These are phyloP conservation scores for Apis dorsata DNA, from an alignment of 1,140 invertebrate species.

Conservation along the genomic window DNA sequence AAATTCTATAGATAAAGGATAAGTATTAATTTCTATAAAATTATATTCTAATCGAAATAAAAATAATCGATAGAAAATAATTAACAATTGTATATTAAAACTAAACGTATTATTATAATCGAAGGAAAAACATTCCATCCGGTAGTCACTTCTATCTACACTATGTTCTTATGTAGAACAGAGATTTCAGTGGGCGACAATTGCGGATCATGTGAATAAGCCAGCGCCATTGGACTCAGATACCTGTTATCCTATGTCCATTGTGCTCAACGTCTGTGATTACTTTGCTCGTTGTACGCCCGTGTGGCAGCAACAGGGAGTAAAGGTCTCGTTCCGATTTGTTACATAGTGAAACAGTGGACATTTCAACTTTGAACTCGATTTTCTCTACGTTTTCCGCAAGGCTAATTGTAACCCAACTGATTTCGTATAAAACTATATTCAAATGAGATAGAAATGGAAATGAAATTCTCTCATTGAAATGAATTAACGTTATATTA, in stretches of 20 bases:
- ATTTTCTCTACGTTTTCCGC: not conserved
- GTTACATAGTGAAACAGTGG: not conserved
- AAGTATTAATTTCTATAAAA: too few relatives aligned
- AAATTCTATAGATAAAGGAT: too few relatives aligned
- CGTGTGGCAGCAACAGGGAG: not conserved
- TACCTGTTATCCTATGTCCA: constrained; percentile 45
- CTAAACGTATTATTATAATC: not conserved
- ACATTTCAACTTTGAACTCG: not conserved
- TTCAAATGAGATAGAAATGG: too few relatives aligned
- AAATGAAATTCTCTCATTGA: not conserved
- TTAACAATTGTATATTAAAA: not conserved
- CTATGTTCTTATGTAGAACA: constrained; percentile 40
- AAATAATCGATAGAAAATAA: not conserved
- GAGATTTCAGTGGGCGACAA: constrained; percentile 50
- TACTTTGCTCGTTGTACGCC: not conserved
- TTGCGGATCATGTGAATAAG: constrained; percentile 35
- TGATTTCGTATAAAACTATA: too few relatives aligned
- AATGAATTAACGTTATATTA: not conserved
- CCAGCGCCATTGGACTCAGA: constrained; percentile 37
- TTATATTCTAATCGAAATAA: too few relatives aligned
- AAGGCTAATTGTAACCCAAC: not conserved
- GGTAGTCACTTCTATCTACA: constrained; percentile 36
- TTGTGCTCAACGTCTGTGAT: constrained; percentile 43
- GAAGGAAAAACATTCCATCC: constrained; percentile 15
- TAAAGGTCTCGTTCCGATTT: constrained; percentile 6